Conservation (phyloP, 2,113 vertebrate species). For the Cervus canadensis region DNA sequence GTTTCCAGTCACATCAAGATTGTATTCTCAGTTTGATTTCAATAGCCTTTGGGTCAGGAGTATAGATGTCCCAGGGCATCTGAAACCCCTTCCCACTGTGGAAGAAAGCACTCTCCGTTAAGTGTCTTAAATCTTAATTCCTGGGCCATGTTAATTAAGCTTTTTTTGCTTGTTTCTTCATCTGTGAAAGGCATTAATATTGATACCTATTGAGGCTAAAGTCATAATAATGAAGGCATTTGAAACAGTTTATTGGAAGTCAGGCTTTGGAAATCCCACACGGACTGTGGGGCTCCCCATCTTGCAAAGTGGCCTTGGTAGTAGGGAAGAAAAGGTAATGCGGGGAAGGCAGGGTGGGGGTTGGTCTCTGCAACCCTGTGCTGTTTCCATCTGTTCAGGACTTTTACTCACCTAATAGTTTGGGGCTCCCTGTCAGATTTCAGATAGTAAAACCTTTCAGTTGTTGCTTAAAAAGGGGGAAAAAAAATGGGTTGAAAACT, state of each 20-base stretch:
- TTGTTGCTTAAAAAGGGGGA: not conserved
- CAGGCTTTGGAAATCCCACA: not conserved
- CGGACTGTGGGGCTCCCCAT: not conserved
- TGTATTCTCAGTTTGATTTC: not conserved
- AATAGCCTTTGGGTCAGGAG: not conserved
- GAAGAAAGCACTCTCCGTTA: not conserved
- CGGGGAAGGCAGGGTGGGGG: accelerated
- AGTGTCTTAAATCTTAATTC: not conserved
- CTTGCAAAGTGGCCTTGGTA: not conserved
- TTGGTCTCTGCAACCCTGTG: not conserved
- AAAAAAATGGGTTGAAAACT: not conserved
- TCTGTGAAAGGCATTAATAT: not conserved
- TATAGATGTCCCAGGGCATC: not conserved
- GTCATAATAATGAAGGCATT: not conserved
- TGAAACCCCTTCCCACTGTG: not conserved
- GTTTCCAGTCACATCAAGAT: not conserved
- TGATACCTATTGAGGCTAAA: not conserved
- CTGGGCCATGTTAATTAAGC: not conserved
- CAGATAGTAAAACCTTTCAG: not conserved
- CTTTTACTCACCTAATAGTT: not conserved
- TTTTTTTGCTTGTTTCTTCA: not conserved
- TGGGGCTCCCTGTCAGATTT: not conserved
- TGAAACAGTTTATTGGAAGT: not conserved
- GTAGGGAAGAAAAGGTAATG: not conserved
- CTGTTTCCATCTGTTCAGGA: not conserved